phyloP scores from a whole-genome alignment of 2,888 invertebrate genomes.

The Drosophila mettleri region DNA sequence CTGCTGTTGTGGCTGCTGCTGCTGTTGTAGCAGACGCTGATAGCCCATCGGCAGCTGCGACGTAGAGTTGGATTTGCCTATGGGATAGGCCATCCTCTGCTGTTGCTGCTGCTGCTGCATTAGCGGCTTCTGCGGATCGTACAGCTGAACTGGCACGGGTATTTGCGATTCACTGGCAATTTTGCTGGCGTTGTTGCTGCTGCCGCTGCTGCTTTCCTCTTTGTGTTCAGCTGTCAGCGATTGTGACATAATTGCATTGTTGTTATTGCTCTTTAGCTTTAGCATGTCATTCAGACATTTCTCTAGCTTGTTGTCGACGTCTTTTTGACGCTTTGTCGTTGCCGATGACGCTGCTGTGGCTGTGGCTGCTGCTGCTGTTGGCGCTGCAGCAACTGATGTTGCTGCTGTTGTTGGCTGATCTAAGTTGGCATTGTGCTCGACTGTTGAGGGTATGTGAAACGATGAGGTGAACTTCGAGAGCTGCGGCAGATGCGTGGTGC shows the following conservation, averaged over 20 bases:
- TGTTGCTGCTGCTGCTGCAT: slow-evolving; percentile 63
- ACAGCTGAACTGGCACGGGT: slow-evolving; percentile 73
- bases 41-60: slow-evolving; percentile 83
- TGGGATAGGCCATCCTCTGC: slow-evolving; percentile 75
- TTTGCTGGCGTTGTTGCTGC: slow-evolving; percentile 54
- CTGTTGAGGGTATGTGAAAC: slow-evolving; percentile 77
- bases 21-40: slow-evolving; percentile 75
- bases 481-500: slow-evolving; percentile 83
- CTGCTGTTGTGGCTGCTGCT: slow-evolving; percentile 54
- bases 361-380: slow-evolving; percentile 36
- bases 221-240: slow-evolving; percentile 63
- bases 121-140: slow-evolving; percentile 70
- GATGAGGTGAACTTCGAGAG: slow-evolving; percentile 83
- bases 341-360: slow-evolving; percentile 42
- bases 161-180: slow-evolving; percentile 67
- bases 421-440: slow-evolving; percentile 27
- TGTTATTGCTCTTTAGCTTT: slow-evolving; percentile 76
- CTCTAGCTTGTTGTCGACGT: slow-evolving; percentile 84
- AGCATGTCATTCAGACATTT: slow-evolving; percentile 84
- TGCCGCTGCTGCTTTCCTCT: slow-evolving; percentile 46
- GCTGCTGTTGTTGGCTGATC: slow-evolving; percentile 30
- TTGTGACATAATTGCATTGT: slow-evolving; percentile 55
- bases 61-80: slow-evolving; percentile 84
- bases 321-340: slow-evolving; percentile 83
- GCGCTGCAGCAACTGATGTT: slow-evolving; percentile 20